Evolutionary conservation across 2,113 vertebrate species (phyloP), one percentile per base, ranked within the genome.

Genomic region (Pangasianodon gigas): DNA sequence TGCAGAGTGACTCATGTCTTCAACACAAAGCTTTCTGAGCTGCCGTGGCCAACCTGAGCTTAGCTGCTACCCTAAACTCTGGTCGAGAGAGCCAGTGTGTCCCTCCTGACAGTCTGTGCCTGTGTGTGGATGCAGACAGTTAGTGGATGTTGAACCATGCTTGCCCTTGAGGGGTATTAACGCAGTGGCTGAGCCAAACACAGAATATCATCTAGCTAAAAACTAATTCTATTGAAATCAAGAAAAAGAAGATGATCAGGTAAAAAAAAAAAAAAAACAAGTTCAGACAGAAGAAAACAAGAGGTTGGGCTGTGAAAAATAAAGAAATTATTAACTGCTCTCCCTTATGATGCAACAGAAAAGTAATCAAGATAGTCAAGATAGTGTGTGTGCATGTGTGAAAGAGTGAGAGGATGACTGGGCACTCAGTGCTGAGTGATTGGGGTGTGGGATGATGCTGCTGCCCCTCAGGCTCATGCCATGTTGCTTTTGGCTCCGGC

Each of bases 401-500:
- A 75, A 24, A 44, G 16, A n/a, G 3, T 14, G 69, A 37, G 65
- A 46, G 67, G 24, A 46, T 10, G 13, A n/a, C 16, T 26, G 37
- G 44, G 24, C 32, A 26, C n/a, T 8, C 51, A 75, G 87, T 88
- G 89, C 44, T 90, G 92, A 92, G 90, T 89, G 93, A 93, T 81
- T 24, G 21, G 87, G 54, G 89, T 87, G 85, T 81, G 62, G 13
- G 41, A 51, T 87, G 48, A 48, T 86, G 74, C 32, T 86, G 74
- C 32, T 90, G 88, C 80, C 87, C 79, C 88, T 92, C 94, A 93
- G 90, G 93, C 93, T 92, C 84, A 91, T 93, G 92, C 87, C 92
- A 91, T 95, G 93, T 95, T 95, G 93, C 83, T 93, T 84, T 95
- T 95, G 95, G 94, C 94, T 65, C 88, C 75, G 88, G 91, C 87